Conservation (phyloP, 2,113 vertebrate genomes). For the Alaudala cheleensis region DNA sequence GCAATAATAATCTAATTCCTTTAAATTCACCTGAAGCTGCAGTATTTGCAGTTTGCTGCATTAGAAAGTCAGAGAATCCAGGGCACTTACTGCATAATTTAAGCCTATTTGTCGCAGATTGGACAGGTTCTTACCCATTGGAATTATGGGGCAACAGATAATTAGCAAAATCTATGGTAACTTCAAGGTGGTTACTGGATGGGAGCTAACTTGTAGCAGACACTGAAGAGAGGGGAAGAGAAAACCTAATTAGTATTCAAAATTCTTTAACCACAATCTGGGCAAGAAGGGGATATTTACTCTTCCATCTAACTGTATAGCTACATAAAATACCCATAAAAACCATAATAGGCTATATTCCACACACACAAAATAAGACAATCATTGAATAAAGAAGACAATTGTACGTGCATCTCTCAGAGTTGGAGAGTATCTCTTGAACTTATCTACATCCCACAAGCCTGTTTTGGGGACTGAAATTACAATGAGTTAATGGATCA, state of each 20-base stretch:
- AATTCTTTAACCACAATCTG: not conserved
- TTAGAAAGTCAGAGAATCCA: not conserved
- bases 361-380: not conserved
- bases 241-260: conserved; percentile 35
- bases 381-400: not conserved
- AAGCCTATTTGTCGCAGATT: not conserved
- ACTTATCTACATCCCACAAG: not conserved
- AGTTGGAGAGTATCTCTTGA: not conserved
- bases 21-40: conserved; percentile 22
- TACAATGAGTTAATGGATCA: not conserved
- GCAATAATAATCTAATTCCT: conserved; percentile 3
- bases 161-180: conserved; percentile 49
- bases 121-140: not conserved
- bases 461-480: not conserved
- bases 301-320: not conserved
- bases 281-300: not conserved
- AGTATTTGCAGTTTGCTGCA: not conserved
- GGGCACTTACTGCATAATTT: conserved; percentile 31
- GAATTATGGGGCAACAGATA: conserved; percentile 40
- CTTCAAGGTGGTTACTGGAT: conserved; percentile 25
- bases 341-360: not conserved
- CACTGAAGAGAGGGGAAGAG: not conserved
- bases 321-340: conserved; percentile 10
- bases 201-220: not conserved
- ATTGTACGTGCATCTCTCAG: not conserved